Evolutionary conservation across 2,888 invertebrate species (phyloP).

Genomic region (Polietes domitor): DNA sequence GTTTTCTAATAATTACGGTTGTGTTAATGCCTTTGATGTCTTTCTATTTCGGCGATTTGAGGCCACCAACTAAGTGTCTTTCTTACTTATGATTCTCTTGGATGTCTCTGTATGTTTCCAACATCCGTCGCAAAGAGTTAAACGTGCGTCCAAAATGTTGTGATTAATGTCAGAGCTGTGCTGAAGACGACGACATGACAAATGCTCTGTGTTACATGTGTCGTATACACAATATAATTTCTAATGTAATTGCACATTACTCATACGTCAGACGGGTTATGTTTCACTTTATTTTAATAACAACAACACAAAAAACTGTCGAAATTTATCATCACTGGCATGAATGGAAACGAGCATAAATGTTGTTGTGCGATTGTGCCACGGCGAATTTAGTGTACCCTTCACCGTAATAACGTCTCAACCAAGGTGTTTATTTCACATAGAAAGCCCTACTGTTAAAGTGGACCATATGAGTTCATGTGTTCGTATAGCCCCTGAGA

Average conservation of each 20-base stretch:
- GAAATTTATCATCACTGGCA: not conserved
- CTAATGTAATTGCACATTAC: slow-evolving; percentile 47
- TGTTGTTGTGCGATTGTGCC: not conserved
- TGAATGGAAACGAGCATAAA: not conserved
- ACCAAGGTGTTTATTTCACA: too few species aligned
- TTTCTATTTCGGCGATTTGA: too few species aligned
- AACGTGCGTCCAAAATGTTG: not conserved
- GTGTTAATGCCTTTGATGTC: too few species aligned
- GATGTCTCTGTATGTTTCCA: not conserved
- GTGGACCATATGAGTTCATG: too few species aligned
- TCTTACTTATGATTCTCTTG: too few species aligned
- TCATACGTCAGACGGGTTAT: slow-evolving; percentile 53
- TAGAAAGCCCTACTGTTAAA: too few species aligned
- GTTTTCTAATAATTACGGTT: too few species aligned
- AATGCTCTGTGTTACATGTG: not conserved
- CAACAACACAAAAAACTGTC: not conserved
- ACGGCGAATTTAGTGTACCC: not conserved
- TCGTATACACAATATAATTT: slow-evolving; percentile 36
- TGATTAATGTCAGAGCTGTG: not conserved
- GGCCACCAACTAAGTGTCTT: too few species aligned
- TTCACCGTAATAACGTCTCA: too few species aligned
- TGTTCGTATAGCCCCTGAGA: too few species aligned
- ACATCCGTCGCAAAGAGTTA: not conserved
- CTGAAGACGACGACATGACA: not conserved
- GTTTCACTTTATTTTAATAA: not conserved